Evolutionary conservation across 1,140 invertebrate genomes (phyloP).

Genomic region (Zaprionus inermis): DNA sequence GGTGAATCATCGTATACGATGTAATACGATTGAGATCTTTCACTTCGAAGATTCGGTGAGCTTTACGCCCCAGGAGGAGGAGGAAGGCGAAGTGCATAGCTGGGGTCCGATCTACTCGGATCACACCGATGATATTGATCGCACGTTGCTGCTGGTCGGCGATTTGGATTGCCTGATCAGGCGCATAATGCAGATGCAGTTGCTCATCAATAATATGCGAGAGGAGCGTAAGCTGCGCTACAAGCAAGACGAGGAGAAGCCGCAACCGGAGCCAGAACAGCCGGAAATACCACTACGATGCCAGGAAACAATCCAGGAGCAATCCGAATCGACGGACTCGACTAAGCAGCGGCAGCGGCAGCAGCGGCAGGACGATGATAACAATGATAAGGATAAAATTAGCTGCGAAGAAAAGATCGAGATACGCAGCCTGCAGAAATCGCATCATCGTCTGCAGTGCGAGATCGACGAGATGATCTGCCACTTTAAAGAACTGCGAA

Average conservation of each 20-base stretch:
- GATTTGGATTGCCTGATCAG: constrained; percentile 54
- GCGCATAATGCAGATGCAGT: constrained; percentile 54
- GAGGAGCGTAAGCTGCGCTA: background rate
- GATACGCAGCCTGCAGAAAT: constrained; percentile 32
- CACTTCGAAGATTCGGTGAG: constrained; percentile 52
- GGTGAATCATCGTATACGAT: constrained; percentile 34
- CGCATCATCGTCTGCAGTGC: constrained; percentile 42
- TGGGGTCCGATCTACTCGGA: background rate
- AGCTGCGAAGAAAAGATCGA: constrained; percentile 32
- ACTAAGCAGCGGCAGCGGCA: background rate
- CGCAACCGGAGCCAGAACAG: background rate
- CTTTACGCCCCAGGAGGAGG: constrained; percentile 35
- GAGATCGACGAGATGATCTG: constrained; percentile 45
- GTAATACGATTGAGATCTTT: constrained; percentile 53
- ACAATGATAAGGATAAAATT: background rate
- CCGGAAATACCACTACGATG: background rate
- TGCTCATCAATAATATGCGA: constrained; percentile 34
- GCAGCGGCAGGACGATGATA: background rate
- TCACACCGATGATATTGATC: constrained; percentile 43
- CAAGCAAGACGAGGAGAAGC: background rate
- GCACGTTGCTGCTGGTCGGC: background rate
- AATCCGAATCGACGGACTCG: background rate
- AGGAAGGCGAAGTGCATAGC: constrained; percentile 32
- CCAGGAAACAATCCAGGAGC: background rate
- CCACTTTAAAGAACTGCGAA: constrained; percentile 19